Evolutionary conservation across 2,888 invertebrate genomes (phyloP).

Genomic region (Campoplex nolae): DNA sequence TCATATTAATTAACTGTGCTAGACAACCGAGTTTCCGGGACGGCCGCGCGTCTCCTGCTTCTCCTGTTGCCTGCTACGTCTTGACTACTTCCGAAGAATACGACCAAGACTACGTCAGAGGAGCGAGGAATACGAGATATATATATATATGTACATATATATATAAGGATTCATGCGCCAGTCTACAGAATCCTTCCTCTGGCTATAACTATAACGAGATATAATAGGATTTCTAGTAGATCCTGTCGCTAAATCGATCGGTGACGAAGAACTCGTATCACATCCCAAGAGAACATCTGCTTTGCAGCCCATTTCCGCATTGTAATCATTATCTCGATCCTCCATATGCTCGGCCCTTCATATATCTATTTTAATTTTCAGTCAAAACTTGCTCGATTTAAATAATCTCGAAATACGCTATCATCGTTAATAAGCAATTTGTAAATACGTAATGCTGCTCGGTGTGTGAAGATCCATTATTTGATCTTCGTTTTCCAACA

Average conservation of each 20-base stretch:
- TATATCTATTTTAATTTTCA: not conserved
- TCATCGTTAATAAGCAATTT: not conserved
- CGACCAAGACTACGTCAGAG: constrained; percentile 38
- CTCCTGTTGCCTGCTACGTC: constrained; percentile 57
- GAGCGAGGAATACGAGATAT: not conserved
- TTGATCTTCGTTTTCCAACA: constrained; percentile 45
- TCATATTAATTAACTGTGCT: constrained; percentile 64
- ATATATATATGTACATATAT: too few species aligned
- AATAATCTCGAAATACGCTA: not conserved
- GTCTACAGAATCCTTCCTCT: constrained; percentile 23
- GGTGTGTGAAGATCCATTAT: constrained; percentile 29
- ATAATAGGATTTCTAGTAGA: constrained; percentile 56
- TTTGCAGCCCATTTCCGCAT: not conserved
- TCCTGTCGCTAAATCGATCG: constrained; percentile 60
- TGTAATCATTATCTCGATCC: constrained; percentile 14
- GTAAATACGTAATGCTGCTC: not conserved
- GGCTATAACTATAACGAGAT: constrained; percentile 51
- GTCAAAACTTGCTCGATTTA: not conserved
- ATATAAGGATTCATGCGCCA: constrained; percentile 1
- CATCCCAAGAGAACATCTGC: constrained; percentile 32
- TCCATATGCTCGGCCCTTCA: not conserved
- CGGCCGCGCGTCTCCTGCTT: constrained; percentile 57
- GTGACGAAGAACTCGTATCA: constrained; percentile 55
- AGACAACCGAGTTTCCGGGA: constrained; percentile 66
- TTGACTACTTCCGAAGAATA: constrained; percentile 63